Percentiles rank a stretch among this genome's conserved stretches.
Evolutionary conservation across 1,140 invertebrate species (phyloP).

Genomic region (Danaus melanippus): DNA sequence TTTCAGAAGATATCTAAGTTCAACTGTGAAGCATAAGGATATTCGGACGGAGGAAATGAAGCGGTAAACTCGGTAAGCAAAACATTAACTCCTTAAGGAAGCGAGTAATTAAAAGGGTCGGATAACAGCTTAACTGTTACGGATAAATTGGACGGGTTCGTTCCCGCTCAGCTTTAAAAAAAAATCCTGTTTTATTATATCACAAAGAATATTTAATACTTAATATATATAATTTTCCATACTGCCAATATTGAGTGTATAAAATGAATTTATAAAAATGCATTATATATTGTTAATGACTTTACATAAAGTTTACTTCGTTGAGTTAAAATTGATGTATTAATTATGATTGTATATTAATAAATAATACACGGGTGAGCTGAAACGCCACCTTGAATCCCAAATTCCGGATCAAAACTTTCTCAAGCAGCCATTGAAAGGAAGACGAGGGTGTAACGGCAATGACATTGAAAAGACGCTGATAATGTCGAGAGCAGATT

Average conservation of each 20-base stretch:
- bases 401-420: slow-evolving; percentile 10
- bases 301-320: too few relatives aligned
- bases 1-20: too few relatives aligned
- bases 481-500: too few relatives aligned
- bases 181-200: too few relatives aligned
- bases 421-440: slow-evolving; percentile 10
- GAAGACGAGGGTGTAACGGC: slow-evolving; percentile 14
- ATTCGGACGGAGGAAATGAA: too few relatives aligned
- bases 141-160: slow-evolving; percentile 18
- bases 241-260: too few relatives aligned
- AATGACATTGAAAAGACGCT: slow-evolving; percentile 21
- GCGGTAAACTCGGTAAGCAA: slow-evolving; percentile 14
- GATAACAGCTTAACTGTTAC: slow-evolving; percentile 30
- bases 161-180: slow-evolving; percentile 3
- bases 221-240: too few relatives aligned
- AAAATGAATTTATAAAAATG: too few relatives aligned
- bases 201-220: too few relatives aligned
- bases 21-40: too few relatives aligned
- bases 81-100: slow-evolving; percentile 31
- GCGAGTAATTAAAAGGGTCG: slow-evolving; percentile 34
- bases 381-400: not conserved
- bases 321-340: not conserved
- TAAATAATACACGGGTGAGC: slow-evolving; percentile 6
- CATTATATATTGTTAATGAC: too few relatives aligned
- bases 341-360: not conserved